Percentiles rank a stretch among this genome's conserved stretches.
These are phyloP conservation scores for Conus betulinus DNA, from an alignment of 1,140 invertebrate species.

Conservation along the genomic window DNA sequence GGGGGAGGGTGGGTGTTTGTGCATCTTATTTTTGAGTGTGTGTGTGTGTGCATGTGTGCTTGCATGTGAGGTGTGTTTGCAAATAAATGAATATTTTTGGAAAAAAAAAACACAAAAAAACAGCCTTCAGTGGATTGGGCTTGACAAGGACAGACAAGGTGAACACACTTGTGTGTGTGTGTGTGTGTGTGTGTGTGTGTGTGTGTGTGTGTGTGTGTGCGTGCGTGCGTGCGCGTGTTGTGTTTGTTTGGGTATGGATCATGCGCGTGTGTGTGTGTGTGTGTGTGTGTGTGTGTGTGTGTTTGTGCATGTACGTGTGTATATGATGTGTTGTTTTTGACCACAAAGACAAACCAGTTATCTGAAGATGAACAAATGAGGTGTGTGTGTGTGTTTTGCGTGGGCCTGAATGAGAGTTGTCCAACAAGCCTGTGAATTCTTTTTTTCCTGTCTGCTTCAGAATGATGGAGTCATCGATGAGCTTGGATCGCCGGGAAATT, in stretches of 20 bases:
- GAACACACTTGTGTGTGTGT: neutral
- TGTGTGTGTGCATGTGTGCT: neutral
- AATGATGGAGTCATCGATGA: constrained; percentile 66
- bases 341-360: no score
- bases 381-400: neutral
- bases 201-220: neutral
- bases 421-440: neutral
- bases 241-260: no score
- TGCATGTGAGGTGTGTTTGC: neutral
- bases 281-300: constrained; percentile 19
- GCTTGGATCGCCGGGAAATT: constrained; percentile 69
- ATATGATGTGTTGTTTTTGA: neutral
- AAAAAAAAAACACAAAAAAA: no score
- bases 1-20: neutral
- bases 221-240: neutral
- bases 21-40: neutral
- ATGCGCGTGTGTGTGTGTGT: neutral
- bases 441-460: constrained; percentile 40
- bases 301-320: neutral
- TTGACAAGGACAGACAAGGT: no score
- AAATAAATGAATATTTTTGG: neutral
- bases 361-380: no score
- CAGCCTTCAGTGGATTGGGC: no score
- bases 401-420: constrained; percentile 15
- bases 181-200: neutral